phyloP scores from a whole-genome alignment of 2,888 invertebrate species.

The Drosophila ustulata region DNA sequence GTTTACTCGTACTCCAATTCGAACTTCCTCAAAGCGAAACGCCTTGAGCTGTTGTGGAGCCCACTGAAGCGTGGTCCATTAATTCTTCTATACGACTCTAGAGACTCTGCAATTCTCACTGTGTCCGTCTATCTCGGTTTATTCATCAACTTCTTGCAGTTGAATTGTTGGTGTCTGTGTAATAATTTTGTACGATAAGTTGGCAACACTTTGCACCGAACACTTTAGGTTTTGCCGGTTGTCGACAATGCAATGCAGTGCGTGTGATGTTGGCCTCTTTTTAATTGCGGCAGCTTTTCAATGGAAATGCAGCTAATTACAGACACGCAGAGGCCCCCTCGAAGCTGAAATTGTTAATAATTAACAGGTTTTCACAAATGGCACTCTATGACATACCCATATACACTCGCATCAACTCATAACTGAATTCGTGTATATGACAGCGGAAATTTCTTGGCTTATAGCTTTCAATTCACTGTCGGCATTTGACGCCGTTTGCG shows the following conservation, averaged over 20 bases:
- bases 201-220: slow-evolving; percentile 78
- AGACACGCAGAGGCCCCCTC: slow-evolving; percentile 60
- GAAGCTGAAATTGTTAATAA: slow-evolving; percentile 78
- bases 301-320: slow-evolving; percentile 80
- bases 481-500: slow-evolving; percentile 54
- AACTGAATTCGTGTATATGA: slow-evolving; percentile 15
- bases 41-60: slow-evolving; percentile 6
- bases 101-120: neutral
- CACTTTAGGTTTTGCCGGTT: slow-evolving; percentile 57
- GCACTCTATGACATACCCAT: slow-evolving; percentile 22
- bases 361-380: slow-evolving; percentile 77
- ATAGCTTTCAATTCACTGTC: slow-evolving; percentile 12
- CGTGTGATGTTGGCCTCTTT: slow-evolving; percentile 53
- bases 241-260: slow-evolving; percentile 28
- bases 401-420: slow-evolving; percentile 10
- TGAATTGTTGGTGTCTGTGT: slow-evolving; percentile 55
- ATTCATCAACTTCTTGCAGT: neutral
- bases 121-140: neutral
- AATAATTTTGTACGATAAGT: slow-evolving; percentile 81
- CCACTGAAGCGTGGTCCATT: slow-evolving; percentile 52
- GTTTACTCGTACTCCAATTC: slow-evolving; percentile 16
- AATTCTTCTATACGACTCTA: slow-evolving; percentile 30
- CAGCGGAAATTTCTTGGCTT: slow-evolving; percentile 49
- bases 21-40: slow-evolving; percentile 39
- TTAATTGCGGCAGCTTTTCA: slow-evolving; percentile 75